These are phyloP conservation scores for Axea sp. DNA, from an alignment of 2,888 invertebrate species.

Conservation along the genomic window DNA sequence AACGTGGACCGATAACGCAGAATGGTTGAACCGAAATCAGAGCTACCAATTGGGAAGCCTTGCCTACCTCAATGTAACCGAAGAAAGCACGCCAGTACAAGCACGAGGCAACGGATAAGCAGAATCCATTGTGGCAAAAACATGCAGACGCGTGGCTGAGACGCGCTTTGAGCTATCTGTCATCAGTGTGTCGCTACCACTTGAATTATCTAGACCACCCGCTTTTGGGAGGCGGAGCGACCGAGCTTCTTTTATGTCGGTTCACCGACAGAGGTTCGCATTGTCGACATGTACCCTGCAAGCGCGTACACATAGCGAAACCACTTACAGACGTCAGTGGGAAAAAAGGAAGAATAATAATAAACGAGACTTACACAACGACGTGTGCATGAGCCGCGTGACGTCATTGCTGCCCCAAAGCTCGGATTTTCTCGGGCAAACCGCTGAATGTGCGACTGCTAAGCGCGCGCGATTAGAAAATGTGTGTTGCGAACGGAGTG, in stretches of 20 bases:
- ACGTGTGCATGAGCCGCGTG: constrained; percentile 1
- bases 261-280: constrained; percentile 36
- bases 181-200: constrained; percentile 54
- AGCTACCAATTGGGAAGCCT: background rate
- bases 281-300: too few relatives aligned
- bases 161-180: constrained; percentile 44
- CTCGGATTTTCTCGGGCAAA: constrained; percentile 11
- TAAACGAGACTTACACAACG: background rate
- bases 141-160: constrained; percentile 36
- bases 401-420: constrained; percentile 25
- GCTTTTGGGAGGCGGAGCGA: constrained; percentile 26
- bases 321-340: constrained; percentile 31
- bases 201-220: constrained; percentile 60
- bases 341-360: constrained; percentile 35
- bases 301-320: background rate
- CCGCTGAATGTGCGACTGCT: constrained; percentile 5
- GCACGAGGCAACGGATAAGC: constrained; percentile 21
- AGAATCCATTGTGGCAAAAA: constrained; percentile 35
- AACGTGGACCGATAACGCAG: too few relatives aligned
- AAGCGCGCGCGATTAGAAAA: constrained; percentile 11
- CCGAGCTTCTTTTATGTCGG: constrained; percentile 32
- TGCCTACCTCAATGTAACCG: background rate
- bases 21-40: too few relatives aligned
- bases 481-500: too few relatives aligned
- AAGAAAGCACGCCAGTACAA: constrained; percentile 40